Percentiles rank a stretch among this genome's conserved stretches.
Conservation (phyloP, 2,113 vertebrate genomes). For the Daubentonia madagascariensis region DNA sequence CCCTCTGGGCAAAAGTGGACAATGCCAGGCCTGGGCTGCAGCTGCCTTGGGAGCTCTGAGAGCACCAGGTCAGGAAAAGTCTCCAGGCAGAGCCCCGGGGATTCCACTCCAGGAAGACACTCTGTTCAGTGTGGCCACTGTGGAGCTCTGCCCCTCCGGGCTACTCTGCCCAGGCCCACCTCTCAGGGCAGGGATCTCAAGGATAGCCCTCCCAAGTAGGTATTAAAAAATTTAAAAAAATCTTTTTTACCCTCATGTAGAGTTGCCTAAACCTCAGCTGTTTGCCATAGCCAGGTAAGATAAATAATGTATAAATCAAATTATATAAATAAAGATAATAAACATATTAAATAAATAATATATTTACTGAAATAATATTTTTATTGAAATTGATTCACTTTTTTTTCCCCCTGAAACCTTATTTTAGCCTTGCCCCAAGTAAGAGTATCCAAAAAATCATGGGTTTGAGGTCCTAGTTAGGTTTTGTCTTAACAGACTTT, state of each 20-base stretch:
- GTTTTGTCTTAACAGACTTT: not conserved
- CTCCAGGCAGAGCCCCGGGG: not conserved
- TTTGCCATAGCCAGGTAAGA: not conserved
- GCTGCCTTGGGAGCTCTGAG: not conserved
- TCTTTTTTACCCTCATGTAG: not conserved
- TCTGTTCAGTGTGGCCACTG: rapidly evolving
- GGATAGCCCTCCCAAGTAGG: not conserved
- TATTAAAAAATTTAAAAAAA: not conserved
- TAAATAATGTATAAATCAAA: not conserved
- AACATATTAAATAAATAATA: not conserved
- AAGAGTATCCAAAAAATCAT: not conserved
- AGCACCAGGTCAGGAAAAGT: not conserved
- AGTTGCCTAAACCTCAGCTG: not conserved
- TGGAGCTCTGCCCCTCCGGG: rapidly evolving
- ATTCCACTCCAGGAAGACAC: not conserved
- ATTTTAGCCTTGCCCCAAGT: not conserved
- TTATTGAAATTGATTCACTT: not conserved
- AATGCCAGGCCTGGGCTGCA: not conserved
- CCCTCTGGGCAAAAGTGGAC: not conserved
- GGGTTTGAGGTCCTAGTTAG: not conserved
- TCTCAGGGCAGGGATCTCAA: not conserved
- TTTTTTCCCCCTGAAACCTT: not conserved
- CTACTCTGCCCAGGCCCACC: not conserved
- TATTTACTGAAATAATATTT: not conserved
- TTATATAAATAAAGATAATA: not conserved